Percentiles rank a stretch among this genome's conserved stretches.
phyloP scores from a whole-genome alignment of 1,140 invertebrate species.

The Aphaenogaster rudis region DNA sequence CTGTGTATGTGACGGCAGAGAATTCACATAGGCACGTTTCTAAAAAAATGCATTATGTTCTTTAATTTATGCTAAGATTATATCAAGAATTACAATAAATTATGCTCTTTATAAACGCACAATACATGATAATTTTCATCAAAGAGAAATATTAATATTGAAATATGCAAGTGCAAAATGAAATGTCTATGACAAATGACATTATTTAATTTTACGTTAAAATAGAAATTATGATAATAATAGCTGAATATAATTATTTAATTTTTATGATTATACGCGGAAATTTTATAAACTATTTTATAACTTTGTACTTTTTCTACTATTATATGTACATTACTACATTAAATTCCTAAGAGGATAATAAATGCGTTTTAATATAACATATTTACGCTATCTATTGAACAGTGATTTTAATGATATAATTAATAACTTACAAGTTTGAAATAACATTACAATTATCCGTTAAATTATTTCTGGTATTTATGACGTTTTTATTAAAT shows the following conservation, averaged over 20 bases:
- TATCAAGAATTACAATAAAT: neutral
- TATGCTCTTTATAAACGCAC: neutral
- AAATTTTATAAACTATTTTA: neutral
- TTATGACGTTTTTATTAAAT: constrained; percentile 18
- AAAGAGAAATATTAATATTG: neutral
- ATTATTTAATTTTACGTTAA: constrained; percentile 2
- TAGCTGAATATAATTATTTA: neutral
- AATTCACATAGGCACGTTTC: constrained; percentile 3
- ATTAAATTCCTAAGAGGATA: neutral
- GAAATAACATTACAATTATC: constrained; percentile 3
- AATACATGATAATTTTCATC: neutral
- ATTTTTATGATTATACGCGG: neutral
- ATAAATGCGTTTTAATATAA: neutral
- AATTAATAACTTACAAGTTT: neutral
- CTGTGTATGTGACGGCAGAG: neutral
- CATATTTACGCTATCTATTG: neutral
- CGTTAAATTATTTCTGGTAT: neutral
- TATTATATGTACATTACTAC: neutral
- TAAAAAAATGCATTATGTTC: neutral
- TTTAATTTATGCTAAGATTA: neutral
- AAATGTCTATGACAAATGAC: neutral
- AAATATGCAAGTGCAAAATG: neutral
- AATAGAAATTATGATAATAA: neutral
- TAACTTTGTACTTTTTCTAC: neutral
- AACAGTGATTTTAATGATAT: constrained; percentile 3